Conservation (phyloP, 2,113 vertebrate species). For the Ifrita kowaldi region DNA sequence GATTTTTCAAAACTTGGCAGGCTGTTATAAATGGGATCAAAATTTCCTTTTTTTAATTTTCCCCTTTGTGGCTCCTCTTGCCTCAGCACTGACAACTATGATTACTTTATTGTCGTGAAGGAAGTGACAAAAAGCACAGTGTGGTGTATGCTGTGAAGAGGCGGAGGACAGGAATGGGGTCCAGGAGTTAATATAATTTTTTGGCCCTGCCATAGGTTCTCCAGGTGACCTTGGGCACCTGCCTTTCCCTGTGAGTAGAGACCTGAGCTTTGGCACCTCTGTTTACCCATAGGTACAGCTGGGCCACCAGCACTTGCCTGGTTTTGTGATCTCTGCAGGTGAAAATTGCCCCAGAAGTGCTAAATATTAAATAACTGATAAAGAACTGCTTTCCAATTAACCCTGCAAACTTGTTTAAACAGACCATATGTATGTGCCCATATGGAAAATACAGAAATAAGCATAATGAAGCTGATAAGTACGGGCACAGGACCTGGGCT, state of each 20-base stretch:
- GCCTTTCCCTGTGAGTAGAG: background rate
- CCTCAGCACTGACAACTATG: background rate
- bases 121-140: background rate
- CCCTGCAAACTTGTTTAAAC: background rate
- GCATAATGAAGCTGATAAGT: background rate
- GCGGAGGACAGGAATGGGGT: background rate
- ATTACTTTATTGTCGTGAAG: slow-evolving; percentile 12
- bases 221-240: background rate
- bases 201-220: background rate
- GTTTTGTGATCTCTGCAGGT: background rate
- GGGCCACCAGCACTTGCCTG: background rate
- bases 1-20: slow-evolving; percentile 7
- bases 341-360: background rate
- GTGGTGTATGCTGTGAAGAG: background rate
- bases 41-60: background rate
- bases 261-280: background rate
- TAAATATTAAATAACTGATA: background rate
- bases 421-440: background rate
- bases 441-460: background rate
- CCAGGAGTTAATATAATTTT: background rate
- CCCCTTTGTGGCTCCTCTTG: background rate
- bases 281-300: background rate
- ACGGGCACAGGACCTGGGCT: background rate
- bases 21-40: slow-evolving; percentile 37
- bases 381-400: background rate